These are phyloP conservation scores for Bathynomus jamesi DNA, from an alignment of 1,140 invertebrate genomes.

Conservation along the genomic window DNA sequence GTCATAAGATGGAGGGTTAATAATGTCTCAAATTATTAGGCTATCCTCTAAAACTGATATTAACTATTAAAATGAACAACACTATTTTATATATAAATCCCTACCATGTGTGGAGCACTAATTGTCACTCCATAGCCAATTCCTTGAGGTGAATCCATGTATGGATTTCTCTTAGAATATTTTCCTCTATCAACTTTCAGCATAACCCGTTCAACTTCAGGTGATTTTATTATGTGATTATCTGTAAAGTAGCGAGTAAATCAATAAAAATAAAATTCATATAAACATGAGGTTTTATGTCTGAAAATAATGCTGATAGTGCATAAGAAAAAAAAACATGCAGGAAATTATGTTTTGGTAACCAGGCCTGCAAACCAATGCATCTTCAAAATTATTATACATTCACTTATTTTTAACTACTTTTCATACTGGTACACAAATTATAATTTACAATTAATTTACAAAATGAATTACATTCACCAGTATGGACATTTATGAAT, in stretches of 20 bases:
- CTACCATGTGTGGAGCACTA: constrained; percentile 96
- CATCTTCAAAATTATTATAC: neutral
- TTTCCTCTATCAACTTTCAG: constrained; percentile 72
- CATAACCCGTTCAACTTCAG: constrained; percentile 72
- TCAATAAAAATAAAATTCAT: too few relatives aligned
- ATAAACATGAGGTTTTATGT: neutral
- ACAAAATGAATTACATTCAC: too few relatives aligned
- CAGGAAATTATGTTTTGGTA: neutral
- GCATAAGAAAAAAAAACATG: neutral
- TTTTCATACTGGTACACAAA: neutral
- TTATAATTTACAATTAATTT: too few relatives aligned
- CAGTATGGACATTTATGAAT: too few relatives aligned
- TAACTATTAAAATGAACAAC: neutral
- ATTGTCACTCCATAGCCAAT: constrained; percentile 71
- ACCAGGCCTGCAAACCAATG: neutral
- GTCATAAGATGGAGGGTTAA: too few relatives aligned
- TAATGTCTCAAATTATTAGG: too few relatives aligned
- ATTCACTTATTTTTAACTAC: neutral
- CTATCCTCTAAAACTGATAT: too few relatives aligned
- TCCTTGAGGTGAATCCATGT: constrained; percentile 53
- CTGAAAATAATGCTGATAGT: neutral
- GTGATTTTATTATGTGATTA: neutral
- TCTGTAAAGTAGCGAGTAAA: too few relatives aligned
- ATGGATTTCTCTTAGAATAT: constrained; percentile 66
- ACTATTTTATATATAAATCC: constrained; percentile 5